Conservation (phyloP, 2,888 invertebrate species). For the Enchytraeus crypticus region DNA sequence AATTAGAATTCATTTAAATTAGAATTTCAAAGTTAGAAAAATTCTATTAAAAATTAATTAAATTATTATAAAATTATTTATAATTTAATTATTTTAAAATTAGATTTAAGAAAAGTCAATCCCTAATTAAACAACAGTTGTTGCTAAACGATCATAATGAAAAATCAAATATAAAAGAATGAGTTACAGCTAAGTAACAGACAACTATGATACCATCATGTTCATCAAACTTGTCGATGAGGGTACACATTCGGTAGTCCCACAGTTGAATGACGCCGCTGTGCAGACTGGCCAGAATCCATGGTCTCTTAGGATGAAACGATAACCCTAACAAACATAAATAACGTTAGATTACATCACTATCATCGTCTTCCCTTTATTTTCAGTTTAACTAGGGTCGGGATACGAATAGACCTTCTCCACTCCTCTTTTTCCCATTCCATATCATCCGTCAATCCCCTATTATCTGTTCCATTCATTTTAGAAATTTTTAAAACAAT, state of each 20-base stretch:
- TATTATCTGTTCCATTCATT: too few species aligned
- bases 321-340: conserved; percentile 62
- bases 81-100: too few species aligned
- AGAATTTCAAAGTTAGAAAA: too few species aligned
- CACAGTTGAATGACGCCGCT: conserved; percentile 96
- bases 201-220: conserved; percentile 84
- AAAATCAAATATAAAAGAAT: neutral
- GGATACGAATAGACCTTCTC: too few species aligned
- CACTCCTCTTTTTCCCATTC: too few species aligned
- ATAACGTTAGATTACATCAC: neutral
- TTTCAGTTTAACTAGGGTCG: too few species aligned
- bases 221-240: conserved; percentile 97
- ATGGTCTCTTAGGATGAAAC: conserved; percentile 95
- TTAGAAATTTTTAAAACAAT: too few species aligned
- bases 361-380: neutral
- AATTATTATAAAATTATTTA: too few species aligned
- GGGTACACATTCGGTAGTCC: conserved; percentile 99
- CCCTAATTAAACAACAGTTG: neutral
- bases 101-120: neutral
- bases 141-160: neutral
- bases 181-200: too few species aligned
- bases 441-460: too few species aligned
- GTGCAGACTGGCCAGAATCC: conserved; percentile 87
- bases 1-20: too few species aligned
- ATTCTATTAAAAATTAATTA: too few species aligned